Conservation (phyloP, 2,888 invertebrate genomes). For the Chalcosyrphus nemorum region DNA sequence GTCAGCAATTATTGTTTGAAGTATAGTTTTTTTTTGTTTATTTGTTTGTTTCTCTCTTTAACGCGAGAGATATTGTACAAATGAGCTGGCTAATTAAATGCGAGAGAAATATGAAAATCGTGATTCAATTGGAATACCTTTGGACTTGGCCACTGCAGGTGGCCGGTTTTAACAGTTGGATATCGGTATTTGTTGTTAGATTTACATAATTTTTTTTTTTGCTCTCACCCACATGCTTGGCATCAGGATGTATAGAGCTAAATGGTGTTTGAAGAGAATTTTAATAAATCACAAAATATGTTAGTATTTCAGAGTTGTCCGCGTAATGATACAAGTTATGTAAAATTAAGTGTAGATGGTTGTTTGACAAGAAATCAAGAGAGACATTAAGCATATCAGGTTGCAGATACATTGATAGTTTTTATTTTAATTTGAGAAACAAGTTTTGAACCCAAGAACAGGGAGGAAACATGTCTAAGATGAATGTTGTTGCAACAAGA, state of each 20-base stretch:
- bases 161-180: slow-evolving; percentile 23
- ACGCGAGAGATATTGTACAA: slow-evolving; percentile 17
- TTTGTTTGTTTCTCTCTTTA: neutral
- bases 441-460: neutral
- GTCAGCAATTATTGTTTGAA: slow-evolving; percentile 50
- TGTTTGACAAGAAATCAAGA: neutral
- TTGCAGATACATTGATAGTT: neutral
- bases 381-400: neutral
- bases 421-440: too few species aligned
- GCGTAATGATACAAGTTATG: slow-evolving; percentile 23
- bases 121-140: slow-evolving; percentile 64
- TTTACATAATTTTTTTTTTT: slow-evolving; percentile 7
- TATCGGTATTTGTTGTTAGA: slow-evolving; percentile 22
- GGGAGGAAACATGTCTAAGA: neutral
- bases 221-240: neutral
- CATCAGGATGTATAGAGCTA: slow-evolving; percentile 43
- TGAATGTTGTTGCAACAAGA: neutral
- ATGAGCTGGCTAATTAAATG: slow-evolving; percentile 54
- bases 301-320: slow-evolving; percentile 15
- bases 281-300: slow-evolving; percentile 26
- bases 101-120: slow-evolving; percentile 61
- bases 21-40: too few species aligned
- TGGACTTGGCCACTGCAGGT: slow-evolving; percentile 40
- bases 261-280: slow-evolving; percentile 1
- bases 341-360: neutral